A percentile compares a stretch with the other conserved stretches of the same genome.
Conservation (phyloP, 2,113 vertebrate species). For the Nesogale talazaci region DNA sequence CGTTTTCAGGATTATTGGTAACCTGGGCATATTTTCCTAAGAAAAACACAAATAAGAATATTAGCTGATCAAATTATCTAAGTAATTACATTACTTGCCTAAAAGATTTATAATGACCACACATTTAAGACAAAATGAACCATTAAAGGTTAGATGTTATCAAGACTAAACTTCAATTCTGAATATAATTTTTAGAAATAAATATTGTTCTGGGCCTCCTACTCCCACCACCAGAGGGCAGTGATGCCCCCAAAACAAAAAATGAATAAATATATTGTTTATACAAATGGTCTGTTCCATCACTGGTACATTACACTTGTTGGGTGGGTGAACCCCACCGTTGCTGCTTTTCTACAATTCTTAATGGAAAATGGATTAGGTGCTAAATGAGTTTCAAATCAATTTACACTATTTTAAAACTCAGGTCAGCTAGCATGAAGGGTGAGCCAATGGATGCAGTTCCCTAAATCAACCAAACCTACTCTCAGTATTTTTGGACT, state of each 20-base stretch:
- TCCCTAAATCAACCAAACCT: neutral
- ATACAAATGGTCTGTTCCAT: neutral
- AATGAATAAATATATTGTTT: too few species aligned
- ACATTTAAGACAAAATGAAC: slow-evolving; percentile 22
- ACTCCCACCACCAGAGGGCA: too few species aligned
- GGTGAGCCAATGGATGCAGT: neutral
- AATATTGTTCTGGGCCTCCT: neutral
- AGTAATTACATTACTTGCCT: slow-evolving; percentile 1
- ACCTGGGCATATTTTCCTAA: slow-evolving; percentile 99
- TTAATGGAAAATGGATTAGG: slow-evolving; percentile 1
- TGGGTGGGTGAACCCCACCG: neutral
- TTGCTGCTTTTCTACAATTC: slow-evolving; percentile 10
- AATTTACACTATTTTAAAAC: neutral
- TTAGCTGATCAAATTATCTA: slow-evolving; percentile 55
- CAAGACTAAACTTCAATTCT: neutral
- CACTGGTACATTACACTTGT: neutral
- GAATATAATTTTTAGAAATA: slow-evolving; percentile 26
- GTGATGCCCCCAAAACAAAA: too few species aligned
- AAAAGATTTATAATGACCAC: slow-evolving; percentile 29
- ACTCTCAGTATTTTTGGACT: neutral
- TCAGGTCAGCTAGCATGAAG: neutral
- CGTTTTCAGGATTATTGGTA: slow-evolving; percentile 99
- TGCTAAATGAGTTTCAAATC: slow-evolving; percentile 31
- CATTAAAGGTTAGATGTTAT: neutral
- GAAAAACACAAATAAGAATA: slow-evolving; percentile 10